phyloP scores from a whole-genome alignment of 2,888 invertebrate species.

The Lissocephala sabroskyi region DNA sequence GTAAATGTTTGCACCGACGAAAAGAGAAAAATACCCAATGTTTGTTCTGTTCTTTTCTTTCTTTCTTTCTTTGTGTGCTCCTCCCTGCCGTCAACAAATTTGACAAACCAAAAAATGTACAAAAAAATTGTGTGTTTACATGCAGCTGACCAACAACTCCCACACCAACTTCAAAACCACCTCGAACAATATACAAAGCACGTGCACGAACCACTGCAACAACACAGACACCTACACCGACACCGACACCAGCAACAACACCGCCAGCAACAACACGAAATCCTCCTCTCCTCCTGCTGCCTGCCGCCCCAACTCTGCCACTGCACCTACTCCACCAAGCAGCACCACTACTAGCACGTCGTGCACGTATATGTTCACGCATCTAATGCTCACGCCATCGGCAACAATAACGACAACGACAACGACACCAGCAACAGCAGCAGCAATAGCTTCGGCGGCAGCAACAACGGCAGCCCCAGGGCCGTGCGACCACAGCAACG shows the following conservation, averaged over 20 bases:
- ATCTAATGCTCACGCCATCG: slow-evolving; percentile 31
- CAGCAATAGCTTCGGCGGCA: slow-evolving; percentile 30
- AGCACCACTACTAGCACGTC: slow-evolving; percentile 41
- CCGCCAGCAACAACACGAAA: slow-evolving; percentile 9
- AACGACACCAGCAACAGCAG: slow-evolving; percentile 23
- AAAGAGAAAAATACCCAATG: slow-evolving; percentile 14
- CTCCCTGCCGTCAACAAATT: neutral
- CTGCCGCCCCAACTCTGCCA: slow-evolving; percentile 22
- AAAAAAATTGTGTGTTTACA: slow-evolving; percentile 11
- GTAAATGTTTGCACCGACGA: slow-evolving; percentile 32
- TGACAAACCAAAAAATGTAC: slow-evolving; percentile 11
- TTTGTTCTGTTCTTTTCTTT: slow-evolving; percentile 50
- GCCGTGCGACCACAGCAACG: slow-evolving; percentile 18
- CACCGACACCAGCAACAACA: slow-evolving; percentile 19
- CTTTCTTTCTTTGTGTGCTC: slow-evolving; percentile 47
- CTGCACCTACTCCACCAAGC: slow-evolving; percentile 34
- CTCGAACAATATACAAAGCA: slow-evolving; percentile 42
- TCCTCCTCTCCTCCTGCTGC: slow-evolving; percentile 15
- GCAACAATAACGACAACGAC: slow-evolving; percentile 23
- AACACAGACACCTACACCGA: slow-evolving; percentile 15
- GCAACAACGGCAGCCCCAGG: slow-evolving; percentile 27
- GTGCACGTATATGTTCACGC: slow-evolving; percentile 50
- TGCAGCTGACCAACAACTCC: slow-evolving; percentile 38
- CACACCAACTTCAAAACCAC: slow-evolving; percentile 14
- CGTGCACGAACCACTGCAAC: slow-evolving; percentile 36